A percentile compares a stretch with the other conserved stretches of the same genome.
phyloP scores from a whole-genome alignment of 2,888 invertebrate species.

The Catocala nupta region DNA sequence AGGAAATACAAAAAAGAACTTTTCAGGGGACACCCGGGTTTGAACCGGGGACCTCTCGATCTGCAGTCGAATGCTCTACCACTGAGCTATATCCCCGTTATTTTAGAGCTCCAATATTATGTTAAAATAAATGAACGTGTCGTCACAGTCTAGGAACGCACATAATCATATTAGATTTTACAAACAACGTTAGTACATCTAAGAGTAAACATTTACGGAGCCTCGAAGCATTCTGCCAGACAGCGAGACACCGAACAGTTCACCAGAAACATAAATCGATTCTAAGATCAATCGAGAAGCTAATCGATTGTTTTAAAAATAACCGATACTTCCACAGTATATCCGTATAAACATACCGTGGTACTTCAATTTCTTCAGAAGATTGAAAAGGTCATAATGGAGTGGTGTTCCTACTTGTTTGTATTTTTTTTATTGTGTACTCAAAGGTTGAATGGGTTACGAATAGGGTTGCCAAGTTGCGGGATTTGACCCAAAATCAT shows the following conservation, averaged over 20 bases:
- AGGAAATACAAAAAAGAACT: no score
- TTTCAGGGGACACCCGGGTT: no score
- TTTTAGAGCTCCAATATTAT: no score
- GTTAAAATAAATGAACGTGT: no score
- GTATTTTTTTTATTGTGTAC: constrained; percentile 5
- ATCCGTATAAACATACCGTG: neutral
- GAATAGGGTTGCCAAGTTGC: neutral
- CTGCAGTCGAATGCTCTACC: no score
- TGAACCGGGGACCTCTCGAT: no score
- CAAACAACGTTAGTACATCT: neutral
- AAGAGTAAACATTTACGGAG: neutral
- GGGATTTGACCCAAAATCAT: no score
- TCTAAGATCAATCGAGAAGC: constrained; percentile 37
- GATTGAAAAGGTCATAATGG: neutral
- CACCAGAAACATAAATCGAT: constrained; percentile 31
- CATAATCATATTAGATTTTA: no score
- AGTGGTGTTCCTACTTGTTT: neutral
- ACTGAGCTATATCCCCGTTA: no score
- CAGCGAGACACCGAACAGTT: constrained; percentile 40
- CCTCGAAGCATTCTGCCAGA: constrained; percentile 11
- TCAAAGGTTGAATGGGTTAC: constrained; percentile 18
- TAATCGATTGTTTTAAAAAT: constrained; percentile 48
- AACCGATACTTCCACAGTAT: constrained; percentile 7
- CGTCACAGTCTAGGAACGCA: no score
- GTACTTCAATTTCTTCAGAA: neutral